phyloP scores from a whole-genome alignment of 2,797 vertebrate species.

The Manis pentadactyla region DNA sequence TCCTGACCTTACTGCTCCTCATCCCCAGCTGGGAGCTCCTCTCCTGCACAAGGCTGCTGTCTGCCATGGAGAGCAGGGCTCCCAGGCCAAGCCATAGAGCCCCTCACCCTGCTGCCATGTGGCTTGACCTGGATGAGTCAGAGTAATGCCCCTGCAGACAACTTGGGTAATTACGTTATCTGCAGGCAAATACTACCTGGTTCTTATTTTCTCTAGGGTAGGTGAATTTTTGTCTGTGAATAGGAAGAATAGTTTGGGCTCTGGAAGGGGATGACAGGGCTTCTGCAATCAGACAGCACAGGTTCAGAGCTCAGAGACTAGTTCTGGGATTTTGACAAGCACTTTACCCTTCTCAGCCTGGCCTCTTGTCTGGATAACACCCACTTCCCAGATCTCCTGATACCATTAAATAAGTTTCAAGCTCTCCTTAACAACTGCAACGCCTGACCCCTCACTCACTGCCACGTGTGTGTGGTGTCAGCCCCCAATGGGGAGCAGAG shows the following conservation, averaged over 20 bases:
- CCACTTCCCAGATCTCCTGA: neutral
- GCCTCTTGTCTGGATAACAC: neutral
- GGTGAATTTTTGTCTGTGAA: neutral
- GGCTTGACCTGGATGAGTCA: neutral
- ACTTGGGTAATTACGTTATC: neutral
- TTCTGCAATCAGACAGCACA: neutral
- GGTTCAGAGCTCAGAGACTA: neutral
- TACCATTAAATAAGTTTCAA: slow-evolving; percentile 22
- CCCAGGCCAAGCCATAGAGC: too few relatives aligned
- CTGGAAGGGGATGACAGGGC: neutral
- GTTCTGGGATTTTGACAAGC: neutral
- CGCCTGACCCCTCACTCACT: neutral
- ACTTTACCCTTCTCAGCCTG: neutral
- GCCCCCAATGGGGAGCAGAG: accelerated
- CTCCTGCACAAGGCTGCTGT: neutral
- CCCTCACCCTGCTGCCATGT: neutral
- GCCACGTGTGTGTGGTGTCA: neutral
- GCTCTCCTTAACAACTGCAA: neutral
- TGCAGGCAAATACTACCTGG: neutral
- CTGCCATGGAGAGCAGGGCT: neutral
- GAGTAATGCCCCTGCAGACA: neutral
- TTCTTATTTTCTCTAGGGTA: neutral
- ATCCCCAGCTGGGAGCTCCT: too few relatives aligned
- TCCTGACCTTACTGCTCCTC: neutral
- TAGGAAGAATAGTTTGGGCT: neutral